Evolutionary conservation across 2,797 vertebrate species (phyloP), one percentile per base, ranked within the genome.

Genomic region (Serranus cabrilla): DNA sequence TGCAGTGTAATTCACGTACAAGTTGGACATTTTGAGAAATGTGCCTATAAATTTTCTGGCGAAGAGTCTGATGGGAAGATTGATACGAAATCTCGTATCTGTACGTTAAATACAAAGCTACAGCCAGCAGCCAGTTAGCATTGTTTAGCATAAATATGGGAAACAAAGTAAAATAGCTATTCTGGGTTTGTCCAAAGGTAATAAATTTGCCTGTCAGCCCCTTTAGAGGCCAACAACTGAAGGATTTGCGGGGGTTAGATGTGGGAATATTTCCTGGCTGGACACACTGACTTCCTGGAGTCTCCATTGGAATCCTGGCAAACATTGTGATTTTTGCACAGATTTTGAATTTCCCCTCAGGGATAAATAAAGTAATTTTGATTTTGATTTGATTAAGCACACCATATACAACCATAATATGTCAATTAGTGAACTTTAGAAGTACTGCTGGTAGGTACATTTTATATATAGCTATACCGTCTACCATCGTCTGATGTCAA

Each of bases 1-100:
- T 59, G 45, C 20, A 12, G 21, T 37, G 31, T 59, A 51, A 59
- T 52, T 16, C 46, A 57, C 75, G 34, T 67, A 42, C 51, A 71
- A 27, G 14, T 61, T 47, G 7, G 13, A 58, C 23, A 72, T 57
- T 62, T 59, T 47, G 17, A 11, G 46, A 60, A 37, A 40, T 18
- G 45, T 39, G 37, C 27, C 18, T 31, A 21, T 40, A 4, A 25
- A 21, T 13, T 25, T 60, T 72, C 49, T 67, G 61, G 42, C 3
- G 21, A 34, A 60, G 11, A 61, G 17, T 20, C 25, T 7, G 21
- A 54, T 27, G n/a, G 65, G 1, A 51, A 57, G 14, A 64, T 52
- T 13, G 6, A 52, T 21, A 54, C 10, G 9, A 45, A 11, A 14
- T 18, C 27, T 20, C 3, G 21, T 43, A 23, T 43, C n/a, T 50